phyloP scores from a whole-genome alignment of 2,888 invertebrate species.

The Xestia rhomboidea region DNA sequence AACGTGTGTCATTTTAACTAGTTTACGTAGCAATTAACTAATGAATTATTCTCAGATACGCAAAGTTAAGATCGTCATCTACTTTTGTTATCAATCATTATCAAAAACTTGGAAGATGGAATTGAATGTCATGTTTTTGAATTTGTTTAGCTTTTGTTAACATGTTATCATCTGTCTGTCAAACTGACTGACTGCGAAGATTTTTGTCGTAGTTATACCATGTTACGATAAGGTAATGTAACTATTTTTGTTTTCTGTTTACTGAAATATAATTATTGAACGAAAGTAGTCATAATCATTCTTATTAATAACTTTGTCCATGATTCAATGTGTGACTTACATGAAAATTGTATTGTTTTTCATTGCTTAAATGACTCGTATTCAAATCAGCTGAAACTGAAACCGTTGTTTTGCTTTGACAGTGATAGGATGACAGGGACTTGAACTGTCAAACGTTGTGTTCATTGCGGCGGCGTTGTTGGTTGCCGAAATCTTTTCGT shows the following conservation, averaged over 20 bases:
- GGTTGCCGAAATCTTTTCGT: conserved; percentile 25
- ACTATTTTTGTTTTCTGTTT: background rate
- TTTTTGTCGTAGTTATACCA: background rate
- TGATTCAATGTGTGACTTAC: background rate
- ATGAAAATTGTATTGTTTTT: background rate
- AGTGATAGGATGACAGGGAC: background rate
- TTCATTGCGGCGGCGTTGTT: conserved; percentile 52
- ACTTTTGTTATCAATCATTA: conserved; percentile 43
- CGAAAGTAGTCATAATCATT: background rate
- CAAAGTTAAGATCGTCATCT: conserved; percentile 29
- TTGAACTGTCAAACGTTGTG: conserved; percentile 46
- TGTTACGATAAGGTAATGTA: too few relatives aligned
- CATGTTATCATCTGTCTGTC: conserved; percentile 16
- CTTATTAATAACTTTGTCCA: background rate
- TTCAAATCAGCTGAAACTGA: background rate
- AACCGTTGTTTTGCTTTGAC: background rate
- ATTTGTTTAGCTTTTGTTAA: conserved; percentile 40
- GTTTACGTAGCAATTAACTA: conserved; percentile 41
- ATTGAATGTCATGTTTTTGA: conserved; percentile 43
- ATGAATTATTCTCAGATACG: conserved; percentile 9
- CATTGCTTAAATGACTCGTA: conserved; percentile 18
- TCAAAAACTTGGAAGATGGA: conserved; percentile 34
- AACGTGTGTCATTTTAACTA: conserved; percentile 47
- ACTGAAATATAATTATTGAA: background rate
- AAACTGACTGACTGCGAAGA: background rate